Conservation (phyloP, 1,140 invertebrate species). For the Brachionus sp. region DNA sequence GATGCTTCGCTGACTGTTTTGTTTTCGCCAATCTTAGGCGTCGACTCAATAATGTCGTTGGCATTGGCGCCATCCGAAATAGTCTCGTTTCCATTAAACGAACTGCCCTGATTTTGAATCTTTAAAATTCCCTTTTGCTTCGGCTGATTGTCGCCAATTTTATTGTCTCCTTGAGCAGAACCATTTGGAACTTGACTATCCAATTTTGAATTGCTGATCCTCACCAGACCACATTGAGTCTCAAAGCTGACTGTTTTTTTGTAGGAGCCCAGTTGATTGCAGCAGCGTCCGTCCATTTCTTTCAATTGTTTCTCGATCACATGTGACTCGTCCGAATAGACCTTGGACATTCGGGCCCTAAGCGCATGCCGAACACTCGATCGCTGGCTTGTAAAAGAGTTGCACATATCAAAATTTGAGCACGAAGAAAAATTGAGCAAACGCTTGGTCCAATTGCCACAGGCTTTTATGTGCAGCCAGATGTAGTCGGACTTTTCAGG, state of each 20-base stretch:
- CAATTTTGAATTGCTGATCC: background rate
- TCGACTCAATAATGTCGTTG: slow-evolving; percentile 31
- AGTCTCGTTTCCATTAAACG: slow-evolving; percentile 14
- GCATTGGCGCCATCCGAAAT: background rate
- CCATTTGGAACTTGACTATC: background rate
- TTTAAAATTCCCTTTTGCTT: slow-evolving; percentile 17
- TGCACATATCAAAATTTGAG: background rate
- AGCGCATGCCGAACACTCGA: background rate
- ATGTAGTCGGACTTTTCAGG: slow-evolving; percentile 87
- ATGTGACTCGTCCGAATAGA: background rate
- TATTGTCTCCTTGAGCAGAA: background rate
- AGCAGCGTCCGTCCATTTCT: background rate
- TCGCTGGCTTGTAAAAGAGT: background rate
- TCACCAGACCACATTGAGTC: background rate
- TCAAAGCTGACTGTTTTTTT: slow-evolving; percentile 21
- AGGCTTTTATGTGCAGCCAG: slow-evolving; percentile 86
- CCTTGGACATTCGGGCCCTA: slow-evolving; percentile 25
- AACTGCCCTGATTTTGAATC: background rate
- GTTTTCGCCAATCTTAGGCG: slow-evolving; percentile 12
- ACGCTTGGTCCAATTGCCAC: slow-evolving; percentile 88
- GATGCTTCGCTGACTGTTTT: background rate
- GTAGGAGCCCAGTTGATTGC: background rate
- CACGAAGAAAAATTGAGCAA: slow-evolving; percentile 76
- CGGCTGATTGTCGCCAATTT: background rate
- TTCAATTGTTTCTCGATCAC: background rate